These are phyloP conservation scores for Cataglyphis altisquamis DNA, from an alignment of 2,888 invertebrate species.

Conservation along the genomic window DNA sequence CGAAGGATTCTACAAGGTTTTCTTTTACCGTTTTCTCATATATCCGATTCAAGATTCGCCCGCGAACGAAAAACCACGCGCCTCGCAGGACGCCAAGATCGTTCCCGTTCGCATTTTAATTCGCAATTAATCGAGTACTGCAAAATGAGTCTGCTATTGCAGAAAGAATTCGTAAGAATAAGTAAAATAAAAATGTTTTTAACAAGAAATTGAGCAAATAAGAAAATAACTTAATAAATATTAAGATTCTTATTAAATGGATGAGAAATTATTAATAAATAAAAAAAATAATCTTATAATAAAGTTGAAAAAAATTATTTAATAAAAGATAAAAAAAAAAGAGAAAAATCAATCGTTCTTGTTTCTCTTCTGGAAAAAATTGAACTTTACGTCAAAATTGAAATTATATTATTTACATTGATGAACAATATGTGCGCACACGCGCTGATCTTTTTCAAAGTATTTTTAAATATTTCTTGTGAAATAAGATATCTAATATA, in stretches of 20 bases:
- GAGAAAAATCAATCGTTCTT: neutral
- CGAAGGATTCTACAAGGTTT: conserved; percentile 32
- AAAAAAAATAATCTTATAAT: neutral
- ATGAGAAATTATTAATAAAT: neutral
- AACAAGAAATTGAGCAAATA: neutral
- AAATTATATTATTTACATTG: neutral
- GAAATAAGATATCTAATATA: neutral
- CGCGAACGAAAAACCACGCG: conserved; percentile 29
- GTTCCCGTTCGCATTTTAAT: conserved; percentile 26
- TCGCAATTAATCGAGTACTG: neutral
- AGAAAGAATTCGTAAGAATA: neutral
- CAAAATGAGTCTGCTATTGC: conserved; percentile 19
- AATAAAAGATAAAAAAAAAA: neutral
- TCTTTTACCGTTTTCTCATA: conserved; percentile 30
- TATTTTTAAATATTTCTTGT: neutral
- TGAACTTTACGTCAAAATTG: neutral
- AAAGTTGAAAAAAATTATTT: neutral
- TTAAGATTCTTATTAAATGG: neutral
- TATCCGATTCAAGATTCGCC: conserved; percentile 18
- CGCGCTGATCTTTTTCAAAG: neutral
- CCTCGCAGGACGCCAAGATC: conserved; percentile 6
- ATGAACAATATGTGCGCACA: neutral
- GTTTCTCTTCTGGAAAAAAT: neutral
- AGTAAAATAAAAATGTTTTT: neutral
- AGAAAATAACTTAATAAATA: neutral